phyloP scores from a whole-genome alignment of 1,140 invertebrate species.

The Pectinophora gossypiella region DNA sequence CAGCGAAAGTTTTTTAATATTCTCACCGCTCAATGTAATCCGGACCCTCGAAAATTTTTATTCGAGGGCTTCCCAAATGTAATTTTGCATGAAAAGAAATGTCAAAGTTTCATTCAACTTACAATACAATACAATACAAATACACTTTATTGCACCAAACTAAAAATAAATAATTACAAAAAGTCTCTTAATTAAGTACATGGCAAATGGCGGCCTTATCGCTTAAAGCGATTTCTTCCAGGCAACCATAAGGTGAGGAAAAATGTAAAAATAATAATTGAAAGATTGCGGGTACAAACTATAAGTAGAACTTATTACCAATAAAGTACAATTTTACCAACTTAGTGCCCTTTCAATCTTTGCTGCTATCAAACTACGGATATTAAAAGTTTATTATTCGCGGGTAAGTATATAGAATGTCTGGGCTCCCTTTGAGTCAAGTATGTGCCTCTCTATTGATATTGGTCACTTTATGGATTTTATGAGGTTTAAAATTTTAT shows the following conservation, averaged over 20 bases:
- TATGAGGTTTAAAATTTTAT: no score
- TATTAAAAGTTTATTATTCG: slow-evolving; percentile 7
- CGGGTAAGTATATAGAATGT: not conserved
- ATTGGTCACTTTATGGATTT: not conserved
- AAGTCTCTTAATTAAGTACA: no score
- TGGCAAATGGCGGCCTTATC: no score
- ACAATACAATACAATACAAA: no score
- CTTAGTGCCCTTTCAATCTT: slow-evolving; percentile 29
- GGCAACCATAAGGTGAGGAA: no score
- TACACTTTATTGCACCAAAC: no score
- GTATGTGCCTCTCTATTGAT: not conserved
- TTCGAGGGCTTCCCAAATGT: slow-evolving; percentile 40
- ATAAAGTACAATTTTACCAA: no score
- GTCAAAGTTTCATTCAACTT: slow-evolving; percentile 47
- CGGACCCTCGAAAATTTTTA: slow-evolving; percentile 50
- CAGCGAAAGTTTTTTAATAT: slow-evolving; percentile 68
- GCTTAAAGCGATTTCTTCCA: no score
- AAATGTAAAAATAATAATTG: no score
- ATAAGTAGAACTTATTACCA: no score
- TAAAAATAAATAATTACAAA: no score
- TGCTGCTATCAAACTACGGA: slow-evolving; percentile 11
- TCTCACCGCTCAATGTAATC: slow-evolving; percentile 60
- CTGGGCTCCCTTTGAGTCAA: not conserved
- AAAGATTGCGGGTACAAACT: no score
- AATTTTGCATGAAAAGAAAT: slow-evolving; percentile 62